Percentiles rank a stretch among this genome's conserved stretches.
Evolutionary conservation across 2,113 vertebrate genomes (phyloP).

Genomic region (Thamnaconus septentrionalis): DNA sequence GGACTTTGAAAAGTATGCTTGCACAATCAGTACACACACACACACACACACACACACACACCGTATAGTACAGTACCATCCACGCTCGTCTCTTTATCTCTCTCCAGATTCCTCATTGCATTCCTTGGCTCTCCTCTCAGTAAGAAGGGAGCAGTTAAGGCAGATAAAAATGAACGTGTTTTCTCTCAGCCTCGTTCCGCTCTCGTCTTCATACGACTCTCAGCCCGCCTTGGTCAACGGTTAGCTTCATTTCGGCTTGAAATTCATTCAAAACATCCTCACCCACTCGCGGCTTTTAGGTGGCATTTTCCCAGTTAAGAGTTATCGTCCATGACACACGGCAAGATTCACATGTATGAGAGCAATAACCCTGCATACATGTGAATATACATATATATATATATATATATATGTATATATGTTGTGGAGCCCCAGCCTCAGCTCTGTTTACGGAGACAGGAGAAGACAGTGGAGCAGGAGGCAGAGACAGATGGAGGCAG

Average conservation of each 20-base stretch:
- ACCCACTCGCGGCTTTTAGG: neutral
- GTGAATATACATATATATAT: neutral
- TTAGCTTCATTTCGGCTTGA: neutral
- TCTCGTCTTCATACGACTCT: conserved; percentile 11
- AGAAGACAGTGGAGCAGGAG: conserved; percentile 10
- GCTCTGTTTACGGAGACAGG: neutral
- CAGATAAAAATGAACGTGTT: conserved; percentile 43
- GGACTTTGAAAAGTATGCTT: neutral
- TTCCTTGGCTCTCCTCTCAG: conserved; percentile 53
- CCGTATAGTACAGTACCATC: conserved; percentile 51
- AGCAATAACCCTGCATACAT: conserved; percentile 3
- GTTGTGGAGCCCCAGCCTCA: neutral
- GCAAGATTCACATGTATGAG: neutral
- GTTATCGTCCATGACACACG: neutral
- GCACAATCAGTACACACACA: conserved; percentile 23
- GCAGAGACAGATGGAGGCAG: conserved; percentile 39
- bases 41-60: conserved; percentile 30
- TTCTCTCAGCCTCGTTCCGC: conserved; percentile 23
- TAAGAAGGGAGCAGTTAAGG: conserved; percentile 17
- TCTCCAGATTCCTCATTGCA: conserved; percentile 60
- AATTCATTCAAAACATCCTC: neutral
- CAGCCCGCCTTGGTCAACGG: neutral
- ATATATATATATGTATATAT: neutral
- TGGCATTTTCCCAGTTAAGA: neutral
- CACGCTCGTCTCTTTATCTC: conserved; percentile 60